Conservation (phyloP, 2,888 invertebrate species). For the Busseola fusca region DNA sequence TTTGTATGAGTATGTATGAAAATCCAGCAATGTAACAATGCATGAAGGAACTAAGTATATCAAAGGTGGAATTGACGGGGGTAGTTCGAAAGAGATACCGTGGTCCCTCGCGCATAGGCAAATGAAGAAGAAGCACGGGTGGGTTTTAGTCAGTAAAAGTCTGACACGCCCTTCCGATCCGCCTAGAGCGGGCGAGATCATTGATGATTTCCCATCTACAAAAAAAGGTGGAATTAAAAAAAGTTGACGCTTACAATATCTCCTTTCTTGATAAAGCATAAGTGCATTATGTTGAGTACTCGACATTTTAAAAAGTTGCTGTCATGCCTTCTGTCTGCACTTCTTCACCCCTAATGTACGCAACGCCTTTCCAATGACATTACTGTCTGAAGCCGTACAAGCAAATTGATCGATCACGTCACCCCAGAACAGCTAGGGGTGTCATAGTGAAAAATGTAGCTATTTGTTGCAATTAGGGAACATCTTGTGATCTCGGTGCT, state of each 20-base stretch:
- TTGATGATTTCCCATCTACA: too few relatives aligned
- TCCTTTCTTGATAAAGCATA: not conserved
- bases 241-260: not conserved
- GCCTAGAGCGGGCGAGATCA: too few relatives aligned
- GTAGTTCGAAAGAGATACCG: too few relatives aligned
- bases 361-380: conserved; percentile 48
- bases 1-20: not conserved
- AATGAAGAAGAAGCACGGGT: too few relatives aligned
- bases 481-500: conserved; percentile 28
- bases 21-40: not conserved
- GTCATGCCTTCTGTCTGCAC: conserved; percentile 1
- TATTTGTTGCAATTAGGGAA: conserved; percentile 68
- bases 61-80: not conserved
- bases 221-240: too few relatives aligned
- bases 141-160: too few relatives aligned
- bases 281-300: not conserved
- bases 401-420: conserved; percentile 69
- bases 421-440: conserved; percentile 40
- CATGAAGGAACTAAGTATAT: not conserved
- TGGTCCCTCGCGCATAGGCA: too few relatives aligned
- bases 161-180: too few relatives aligned
- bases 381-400: conserved; percentile 46
- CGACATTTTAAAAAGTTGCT: conserved; percentile 10
- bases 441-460: conserved; percentile 61
- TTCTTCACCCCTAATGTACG: conserved; percentile 24